Conservation (phyloP, 2,797 vertebrate species). For the Acipenser ruthenus region DNA sequence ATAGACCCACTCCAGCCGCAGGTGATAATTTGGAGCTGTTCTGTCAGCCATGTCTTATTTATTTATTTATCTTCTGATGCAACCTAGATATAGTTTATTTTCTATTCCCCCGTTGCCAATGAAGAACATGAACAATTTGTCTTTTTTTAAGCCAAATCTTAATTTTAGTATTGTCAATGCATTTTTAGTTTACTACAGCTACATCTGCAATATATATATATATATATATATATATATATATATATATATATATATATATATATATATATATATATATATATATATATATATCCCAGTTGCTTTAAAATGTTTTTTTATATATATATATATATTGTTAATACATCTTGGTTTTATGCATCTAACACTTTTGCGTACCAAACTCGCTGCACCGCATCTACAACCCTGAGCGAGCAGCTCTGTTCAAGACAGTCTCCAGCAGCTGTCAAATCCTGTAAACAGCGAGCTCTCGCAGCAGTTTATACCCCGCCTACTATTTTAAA, state of each 20-base stretch:
- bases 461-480: conserved; percentile 50
- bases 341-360: conserved; percentile 20
- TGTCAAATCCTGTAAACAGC: conserved; percentile 65
- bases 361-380: conserved; percentile 23
- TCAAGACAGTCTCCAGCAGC: conserved; percentile 57
- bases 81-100: conserved; percentile 36
- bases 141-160: conserved; percentile 26
- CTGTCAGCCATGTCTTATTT: conserved; percentile 85
- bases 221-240: too few species aligned
- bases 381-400: conserved; percentile 22
- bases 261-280: too few species aligned
- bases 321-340: too few species aligned
- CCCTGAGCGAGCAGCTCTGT: conserved; percentile 35
- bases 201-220: too few species aligned
- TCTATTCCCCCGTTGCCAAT: conserved; percentile 20
- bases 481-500: conserved; percentile 37
- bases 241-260: too few species aligned
- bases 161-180: conserved; percentile 39
- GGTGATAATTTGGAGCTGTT: conserved; percentile 92
- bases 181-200: conserved; percentile 15
- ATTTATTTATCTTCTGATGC: conserved; percentile 26
- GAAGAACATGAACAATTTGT: too few species aligned
- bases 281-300: neutral
- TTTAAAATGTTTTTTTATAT: neutral
- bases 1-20: conserved; percentile 97